Conservation (phyloP, 2,113 vertebrate genomes). For the Daubentonia madagascariensis region DNA sequence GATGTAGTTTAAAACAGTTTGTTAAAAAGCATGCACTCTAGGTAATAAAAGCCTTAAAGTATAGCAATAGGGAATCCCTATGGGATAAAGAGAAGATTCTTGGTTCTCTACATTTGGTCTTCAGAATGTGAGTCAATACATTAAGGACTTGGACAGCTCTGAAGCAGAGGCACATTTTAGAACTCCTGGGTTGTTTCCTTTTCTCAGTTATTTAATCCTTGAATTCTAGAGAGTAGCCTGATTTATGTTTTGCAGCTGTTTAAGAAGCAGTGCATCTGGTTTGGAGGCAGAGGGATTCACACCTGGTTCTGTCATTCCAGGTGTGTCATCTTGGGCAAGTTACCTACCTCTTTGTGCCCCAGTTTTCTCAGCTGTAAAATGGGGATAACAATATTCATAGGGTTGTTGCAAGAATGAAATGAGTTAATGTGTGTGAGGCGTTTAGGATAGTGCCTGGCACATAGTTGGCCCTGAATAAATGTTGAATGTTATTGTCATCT, state of each 20-base stretch:
- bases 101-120: not conserved
- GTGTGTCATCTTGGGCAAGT: not conserved
- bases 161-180: rapidly evolving
- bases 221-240: not conserved
- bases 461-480: not conserved
- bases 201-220: too few relatives aligned
- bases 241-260: not conserved
- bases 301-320: not conserved
- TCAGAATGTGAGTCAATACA: not conserved
- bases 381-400: not conserved
- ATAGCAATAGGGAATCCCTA: not conserved
- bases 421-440: not conserved
- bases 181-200: not conserved
- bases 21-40: not conserved
- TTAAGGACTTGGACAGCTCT: not conserved
- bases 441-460: not conserved
- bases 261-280: not conserved
- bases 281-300: not conserved
- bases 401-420: not conserved
- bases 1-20: not conserved
- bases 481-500: not conserved
- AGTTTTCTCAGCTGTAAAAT: not conserved
- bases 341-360: not conserved
- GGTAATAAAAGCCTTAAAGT: not conserved
- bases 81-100: not conserved